Conservation (phyloP, 2,888 invertebrate genomes). For the Rugalucina vietnamica region DNA sequence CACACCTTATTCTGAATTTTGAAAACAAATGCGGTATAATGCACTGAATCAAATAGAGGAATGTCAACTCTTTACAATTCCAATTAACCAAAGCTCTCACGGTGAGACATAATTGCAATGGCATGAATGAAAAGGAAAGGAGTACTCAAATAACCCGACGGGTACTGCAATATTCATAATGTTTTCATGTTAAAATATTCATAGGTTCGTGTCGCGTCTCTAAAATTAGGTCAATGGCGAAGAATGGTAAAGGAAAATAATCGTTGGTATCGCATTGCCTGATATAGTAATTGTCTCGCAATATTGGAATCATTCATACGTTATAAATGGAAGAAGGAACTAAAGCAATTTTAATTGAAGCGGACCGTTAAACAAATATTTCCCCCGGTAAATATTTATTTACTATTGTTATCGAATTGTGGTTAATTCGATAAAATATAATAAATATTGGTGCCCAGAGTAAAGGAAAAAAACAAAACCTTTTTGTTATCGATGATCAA, state of each 20-base stretch:
- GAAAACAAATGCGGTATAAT: too few species aligned
- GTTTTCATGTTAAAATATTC: slow-evolving; percentile 62
- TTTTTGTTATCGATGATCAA: too few species aligned
- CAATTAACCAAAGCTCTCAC: too few species aligned
- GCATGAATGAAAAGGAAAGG: background rate
- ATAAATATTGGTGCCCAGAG: slow-evolving; percentile 24
- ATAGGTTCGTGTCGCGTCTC: slow-evolving; percentile 37
- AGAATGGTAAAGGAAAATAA: background rate
- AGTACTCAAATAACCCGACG: background rate
- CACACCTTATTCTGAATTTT: too few species aligned
- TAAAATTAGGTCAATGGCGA: background rate
- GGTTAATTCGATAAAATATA: slow-evolving; percentile 16
- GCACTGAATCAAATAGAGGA: too few species aligned
- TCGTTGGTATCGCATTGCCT: too few species aligned
- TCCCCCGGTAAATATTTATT: background rate
- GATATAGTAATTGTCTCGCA: background rate
- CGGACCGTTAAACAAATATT: background rate
- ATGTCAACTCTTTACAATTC: too few species aligned
- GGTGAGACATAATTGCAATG: too few species aligned
- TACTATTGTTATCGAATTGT: background rate
- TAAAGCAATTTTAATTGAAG: background rate
- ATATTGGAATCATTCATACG: background rate
- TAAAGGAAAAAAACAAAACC: slow-evolving; percentile 29
- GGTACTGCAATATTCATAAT: slow-evolving; percentile 51
- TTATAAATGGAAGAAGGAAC: background rate